Evolutionary conservation across 1,140 invertebrate species (phyloP).

Genomic region (Drosophila kikkawai): DNA sequence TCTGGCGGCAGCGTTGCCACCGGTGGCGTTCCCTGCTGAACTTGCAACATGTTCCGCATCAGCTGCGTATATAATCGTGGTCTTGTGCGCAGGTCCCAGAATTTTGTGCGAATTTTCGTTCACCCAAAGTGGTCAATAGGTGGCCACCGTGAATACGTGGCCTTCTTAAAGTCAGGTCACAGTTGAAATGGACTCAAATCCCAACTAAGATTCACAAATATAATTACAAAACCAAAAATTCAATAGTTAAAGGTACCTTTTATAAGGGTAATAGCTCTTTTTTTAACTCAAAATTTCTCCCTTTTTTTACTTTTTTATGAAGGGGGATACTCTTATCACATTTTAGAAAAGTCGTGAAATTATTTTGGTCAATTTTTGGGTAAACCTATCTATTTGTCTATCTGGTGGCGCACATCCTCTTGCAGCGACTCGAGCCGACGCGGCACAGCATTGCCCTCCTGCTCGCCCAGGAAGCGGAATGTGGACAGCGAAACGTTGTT

Average conservation of each 20-base stretch:
- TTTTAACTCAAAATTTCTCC: no score
- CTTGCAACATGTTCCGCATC: conserved; percentile 7
- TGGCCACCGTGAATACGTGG: neutral
- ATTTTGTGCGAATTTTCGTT: neutral
- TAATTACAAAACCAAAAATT: no score
- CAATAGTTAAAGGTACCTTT: no score
- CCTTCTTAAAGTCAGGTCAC: neutral
- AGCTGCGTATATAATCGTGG: neutral
- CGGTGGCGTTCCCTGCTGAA: conserved; percentile 7
- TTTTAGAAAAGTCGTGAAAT: no score
- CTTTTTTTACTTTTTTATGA: no score
- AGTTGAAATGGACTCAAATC: neutral
- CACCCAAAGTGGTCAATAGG: conserved; percentile 1
- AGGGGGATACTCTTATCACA: no score
- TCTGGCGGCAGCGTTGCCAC: conserved; percentile 3
- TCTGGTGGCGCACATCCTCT: conserved; percentile 97
- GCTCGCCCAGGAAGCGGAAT: conserved; percentile 95
- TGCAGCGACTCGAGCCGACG: conserved; percentile 94
- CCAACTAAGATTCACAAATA: neutral
- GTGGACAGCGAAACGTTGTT: conserved; percentile 96
- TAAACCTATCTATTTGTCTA: conserved; percentile 86
- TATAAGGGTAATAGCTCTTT: no score
- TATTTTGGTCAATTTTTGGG: no score
- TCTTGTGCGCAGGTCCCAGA: conserved; percentile 1
- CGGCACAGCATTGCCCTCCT: conserved; percentile 96